Conservation (phyloP, 2,113 vertebrate species). For the Callospermophilus lateralis region DNA sequence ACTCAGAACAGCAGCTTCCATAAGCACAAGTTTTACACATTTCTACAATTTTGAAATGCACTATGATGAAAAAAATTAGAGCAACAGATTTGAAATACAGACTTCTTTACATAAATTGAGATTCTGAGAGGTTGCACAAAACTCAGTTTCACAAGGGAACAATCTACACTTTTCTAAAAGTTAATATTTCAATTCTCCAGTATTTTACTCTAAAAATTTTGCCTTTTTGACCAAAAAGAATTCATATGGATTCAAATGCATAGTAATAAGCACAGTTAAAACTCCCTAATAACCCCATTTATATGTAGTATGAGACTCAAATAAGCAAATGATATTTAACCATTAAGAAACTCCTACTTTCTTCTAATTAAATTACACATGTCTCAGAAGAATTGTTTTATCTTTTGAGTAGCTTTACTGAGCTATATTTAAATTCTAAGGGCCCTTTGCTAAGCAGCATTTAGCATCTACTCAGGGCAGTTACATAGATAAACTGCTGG, state of each 20-base stretch:
- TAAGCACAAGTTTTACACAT: slow-evolving; percentile 88
- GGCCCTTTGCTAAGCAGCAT: slow-evolving; percentile 88
- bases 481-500: slow-evolving; percentile 91
- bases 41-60: slow-evolving; percentile 85
- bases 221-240: slow-evolving; percentile 78
- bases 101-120: slow-evolving; percentile 82
- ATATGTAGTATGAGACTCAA: slow-evolving; percentile 77
- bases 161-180: slow-evolving; percentile 82
- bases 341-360: slow-evolving; percentile 77
- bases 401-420: slow-evolving; percentile 90
- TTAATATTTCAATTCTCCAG: slow-evolving; percentile 74
- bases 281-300: slow-evolving; percentile 81
- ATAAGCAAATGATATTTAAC: slow-evolving; percentile 77
- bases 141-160: slow-evolving; percentile 76
- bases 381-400: slow-evolving; percentile 85
- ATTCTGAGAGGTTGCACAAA: slow-evolving; percentile 78
- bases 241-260: slow-evolving; percentile 69
- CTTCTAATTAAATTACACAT: slow-evolving; percentile 83
- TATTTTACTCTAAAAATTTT: slow-evolving; percentile 80
- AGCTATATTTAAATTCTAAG: slow-evolving; percentile 88
- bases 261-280: slow-evolving; percentile 85
- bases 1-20: slow-evolving; percentile 87
- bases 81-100: slow-evolving; percentile 77
- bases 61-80: slow-evolving; percentile 69
- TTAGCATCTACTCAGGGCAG: slow-evolving; percentile 93